These are phyloP conservation scores for Enteromius mattozi DNA, from an alignment of 2,797 vertebrate genomes.

Conservation along the genomic window DNA sequence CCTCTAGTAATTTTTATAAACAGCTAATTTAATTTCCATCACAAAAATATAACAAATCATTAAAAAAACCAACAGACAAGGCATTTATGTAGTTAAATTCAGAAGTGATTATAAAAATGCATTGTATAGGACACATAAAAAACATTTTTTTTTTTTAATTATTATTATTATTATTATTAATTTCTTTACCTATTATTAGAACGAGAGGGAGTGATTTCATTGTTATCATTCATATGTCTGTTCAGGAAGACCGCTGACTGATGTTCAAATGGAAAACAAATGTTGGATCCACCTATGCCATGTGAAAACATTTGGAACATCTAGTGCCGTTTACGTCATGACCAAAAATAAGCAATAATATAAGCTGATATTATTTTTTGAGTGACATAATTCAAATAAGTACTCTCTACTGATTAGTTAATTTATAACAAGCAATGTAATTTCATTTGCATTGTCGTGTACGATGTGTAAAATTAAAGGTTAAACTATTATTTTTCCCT, in stretches of 20 bases:
- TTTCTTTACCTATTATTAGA: not conserved
- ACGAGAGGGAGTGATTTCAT: not conserved
- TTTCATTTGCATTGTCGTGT: not conserved
- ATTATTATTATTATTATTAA: not conserved
- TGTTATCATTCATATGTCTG: slow-evolving; percentile 2
- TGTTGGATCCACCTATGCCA: not conserved
- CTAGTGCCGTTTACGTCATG: not conserved
- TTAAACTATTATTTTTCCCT: not conserved
- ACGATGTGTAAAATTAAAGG: not conserved
- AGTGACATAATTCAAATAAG: slow-evolving; percentile 4
- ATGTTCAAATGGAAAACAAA: not conserved
- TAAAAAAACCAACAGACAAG: not conserved
- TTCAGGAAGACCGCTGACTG: slow-evolving; percentile 37
- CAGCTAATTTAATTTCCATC: not conserved
- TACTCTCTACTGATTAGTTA: not conserved
- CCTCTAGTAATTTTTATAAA: not conserved
- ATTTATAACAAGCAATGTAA: not conserved
- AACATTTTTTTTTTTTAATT: no score
- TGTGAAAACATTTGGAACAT: slow-evolving; percentile 8
- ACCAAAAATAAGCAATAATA: slow-evolving; percentile 5
- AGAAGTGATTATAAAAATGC: not conserved
- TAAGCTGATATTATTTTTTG: not conserved
- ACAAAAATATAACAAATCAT: not conserved
- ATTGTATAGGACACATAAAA: not conserved
- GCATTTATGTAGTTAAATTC: not conserved